Evolutionary conservation across 2,888 invertebrate genomes (phyloP).

Genomic region (Nomada fabriciana): DNA sequence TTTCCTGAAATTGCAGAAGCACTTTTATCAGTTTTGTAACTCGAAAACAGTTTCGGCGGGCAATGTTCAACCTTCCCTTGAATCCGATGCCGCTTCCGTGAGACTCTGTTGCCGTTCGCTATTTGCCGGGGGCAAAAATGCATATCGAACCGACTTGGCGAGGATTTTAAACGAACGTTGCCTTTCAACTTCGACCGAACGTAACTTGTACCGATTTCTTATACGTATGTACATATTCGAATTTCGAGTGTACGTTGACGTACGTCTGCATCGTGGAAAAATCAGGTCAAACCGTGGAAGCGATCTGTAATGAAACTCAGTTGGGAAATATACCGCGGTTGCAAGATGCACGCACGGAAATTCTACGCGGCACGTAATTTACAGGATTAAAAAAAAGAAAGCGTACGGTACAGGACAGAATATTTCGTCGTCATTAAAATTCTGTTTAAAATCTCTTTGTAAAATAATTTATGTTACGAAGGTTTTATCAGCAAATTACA

Average conservation of each 20-base stretch:
- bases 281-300: conserved; percentile 44
- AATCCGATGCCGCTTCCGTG: neutral
- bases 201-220: neutral
- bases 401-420: neutral
- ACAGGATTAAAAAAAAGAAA: neutral
- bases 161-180: conserved; percentile 16
- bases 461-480: too few species aligned
- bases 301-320: conserved; percentile 45
- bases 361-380: conserved; percentile 18
- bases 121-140: neutral
- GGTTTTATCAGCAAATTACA: too few species aligned
- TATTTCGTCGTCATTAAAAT: neutral
- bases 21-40: neutral
- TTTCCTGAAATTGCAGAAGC: neutral
- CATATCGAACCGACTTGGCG: neutral
- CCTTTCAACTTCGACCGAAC: conserved; percentile 8
- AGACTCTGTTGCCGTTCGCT: neutral
- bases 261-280: conserved; percentile 18
- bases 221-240: neutral
- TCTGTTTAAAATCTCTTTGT: neutral
- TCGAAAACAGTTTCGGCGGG: neutral
- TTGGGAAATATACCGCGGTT: conserved; percentile 40
- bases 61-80: neutral
- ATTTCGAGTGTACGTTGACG: neutral
- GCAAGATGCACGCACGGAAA: neutral